Evolutionary conservation across 2,888 invertebrate species (phyloP).

Genomic region (Troides oblongomaculatus): DNA sequence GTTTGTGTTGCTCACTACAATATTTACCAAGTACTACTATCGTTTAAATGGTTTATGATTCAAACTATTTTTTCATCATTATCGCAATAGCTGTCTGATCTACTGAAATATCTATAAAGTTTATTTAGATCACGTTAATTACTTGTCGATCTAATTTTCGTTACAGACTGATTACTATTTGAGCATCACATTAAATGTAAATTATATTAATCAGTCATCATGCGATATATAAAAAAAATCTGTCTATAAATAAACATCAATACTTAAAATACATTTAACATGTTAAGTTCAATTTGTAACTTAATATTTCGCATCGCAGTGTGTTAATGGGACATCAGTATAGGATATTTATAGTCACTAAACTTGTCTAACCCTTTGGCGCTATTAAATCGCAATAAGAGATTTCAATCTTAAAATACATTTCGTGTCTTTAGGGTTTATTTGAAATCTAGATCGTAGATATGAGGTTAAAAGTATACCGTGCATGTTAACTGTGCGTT

Average conservation of each 20-base stretch:
- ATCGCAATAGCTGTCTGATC: no score
- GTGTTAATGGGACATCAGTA: constrained; percentile 31
- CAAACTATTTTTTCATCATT: no score
- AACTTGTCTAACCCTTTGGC: constrained; percentile 31
- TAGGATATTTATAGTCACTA: constrained; percentile 27
- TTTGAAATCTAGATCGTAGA: background rate
- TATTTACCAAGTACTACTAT: no score
- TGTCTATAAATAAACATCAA: background rate
- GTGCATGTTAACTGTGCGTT: background rate
- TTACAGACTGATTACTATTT: background rate
- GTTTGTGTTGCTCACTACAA: no score
- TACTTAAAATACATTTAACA: background rate
- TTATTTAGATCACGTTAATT: background rate
- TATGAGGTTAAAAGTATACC: background rate
- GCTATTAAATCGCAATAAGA: constrained; percentile 37
- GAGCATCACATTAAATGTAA: no score
- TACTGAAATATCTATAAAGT: background rate
- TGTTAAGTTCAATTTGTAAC: constrained; percentile 5
- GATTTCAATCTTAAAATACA: constrained; percentile 36
- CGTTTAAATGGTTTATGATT: no score
- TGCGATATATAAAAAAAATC: no score
- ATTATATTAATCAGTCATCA: no score
- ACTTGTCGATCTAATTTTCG: background rate
- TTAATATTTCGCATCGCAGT: constrained; percentile 9
- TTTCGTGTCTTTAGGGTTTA: constrained; percentile 19